Percentiles rank a stretch among this genome's conserved stretches.
Conservation (phyloP, 30 jellyfish, hydroid and myxozoan genomes). For the Turritopsis dohrnii region DNA sequence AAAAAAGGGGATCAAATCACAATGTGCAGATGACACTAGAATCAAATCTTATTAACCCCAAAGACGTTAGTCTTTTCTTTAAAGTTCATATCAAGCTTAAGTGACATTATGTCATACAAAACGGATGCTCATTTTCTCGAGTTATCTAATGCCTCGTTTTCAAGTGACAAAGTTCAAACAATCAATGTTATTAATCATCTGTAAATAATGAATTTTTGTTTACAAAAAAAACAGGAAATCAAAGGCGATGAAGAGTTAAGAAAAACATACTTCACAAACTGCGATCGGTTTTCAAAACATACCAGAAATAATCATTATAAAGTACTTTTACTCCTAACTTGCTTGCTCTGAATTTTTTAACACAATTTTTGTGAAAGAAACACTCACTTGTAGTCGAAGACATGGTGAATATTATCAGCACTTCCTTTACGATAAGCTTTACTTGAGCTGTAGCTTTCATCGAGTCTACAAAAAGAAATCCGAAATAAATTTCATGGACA, state of each 20-base stretch:
- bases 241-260: background rate
- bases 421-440: background rate
- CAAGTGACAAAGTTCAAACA: background rate
- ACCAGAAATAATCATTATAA: too few species aligned
- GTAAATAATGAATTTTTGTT: too few species aligned
- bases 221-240: background rate
- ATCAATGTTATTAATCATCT: background rate
- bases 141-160: background rate
- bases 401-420: background rate
- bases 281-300: too few species aligned
- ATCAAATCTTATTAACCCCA: background rate
- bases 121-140: background rate
- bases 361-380: too few species aligned
- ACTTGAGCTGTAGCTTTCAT: background rate
- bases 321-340: too few species aligned
- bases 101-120: background rate
- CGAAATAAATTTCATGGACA: background rate
- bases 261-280: background rate
- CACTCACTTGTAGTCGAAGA: background rate
- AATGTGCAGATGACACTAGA: background rate
- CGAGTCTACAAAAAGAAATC: background rate
- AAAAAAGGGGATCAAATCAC: background rate
- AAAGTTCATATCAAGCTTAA: background rate
- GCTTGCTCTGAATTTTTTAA: too few species aligned
- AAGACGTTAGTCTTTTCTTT: background rate